Percentiles rank a stretch among this genome's conserved stretches.
Conservation (phyloP, 1,140 invertebrate species). For the Drosophila bifasciata region DNA sequence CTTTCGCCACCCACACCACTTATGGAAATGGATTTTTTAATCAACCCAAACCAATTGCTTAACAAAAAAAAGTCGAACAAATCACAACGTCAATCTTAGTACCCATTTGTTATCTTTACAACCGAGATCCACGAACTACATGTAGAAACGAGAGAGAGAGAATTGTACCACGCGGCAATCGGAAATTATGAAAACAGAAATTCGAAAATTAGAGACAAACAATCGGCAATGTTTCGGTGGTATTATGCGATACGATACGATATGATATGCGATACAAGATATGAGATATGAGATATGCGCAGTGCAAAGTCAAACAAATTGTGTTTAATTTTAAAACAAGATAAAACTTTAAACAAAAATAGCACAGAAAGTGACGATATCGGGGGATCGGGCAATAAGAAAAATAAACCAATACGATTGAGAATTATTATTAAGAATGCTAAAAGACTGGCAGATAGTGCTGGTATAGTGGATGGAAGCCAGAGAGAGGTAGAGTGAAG, state of each 20-base stretch:
- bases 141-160: no score
- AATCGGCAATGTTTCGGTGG: slow-evolving; percentile 40
- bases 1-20: no score
- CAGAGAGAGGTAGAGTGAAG: not conserved
- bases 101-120: slow-evolving; percentile 40
- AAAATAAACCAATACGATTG: slow-evolving; percentile 64
- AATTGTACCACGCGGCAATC: slow-evolving; percentile 7
- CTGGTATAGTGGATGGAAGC: no score
- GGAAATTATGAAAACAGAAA: slow-evolving; percentile 50
- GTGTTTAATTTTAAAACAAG: slow-evolving; percentile 78
- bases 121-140: slow-evolving; percentile 11
- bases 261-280: no score
- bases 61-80: slow-evolving; percentile 10
- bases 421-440: slow-evolving; percentile 62
- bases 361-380: slow-evolving; percentile 52
- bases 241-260: slow-evolving; percentile 17
- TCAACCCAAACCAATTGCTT: slow-evolving; percentile 19
- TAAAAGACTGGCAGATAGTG: slow-evolving; percentile 1
- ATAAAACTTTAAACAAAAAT: slow-evolving; percentile 59
- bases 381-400: slow-evolving; percentile 22
- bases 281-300: slow-evolving; percentile 25
- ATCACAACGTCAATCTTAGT: slow-evolving; percentile 36
- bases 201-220: slow-evolving; percentile 47
- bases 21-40: slow-evolving; percentile 9
- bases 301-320: slow-evolving; percentile 35